Evolutionary conservation across 1,140 invertebrate genomes (phyloP), one percentile per base, ranked within the genome.

Genomic region (Heliconius himera): DNA sequence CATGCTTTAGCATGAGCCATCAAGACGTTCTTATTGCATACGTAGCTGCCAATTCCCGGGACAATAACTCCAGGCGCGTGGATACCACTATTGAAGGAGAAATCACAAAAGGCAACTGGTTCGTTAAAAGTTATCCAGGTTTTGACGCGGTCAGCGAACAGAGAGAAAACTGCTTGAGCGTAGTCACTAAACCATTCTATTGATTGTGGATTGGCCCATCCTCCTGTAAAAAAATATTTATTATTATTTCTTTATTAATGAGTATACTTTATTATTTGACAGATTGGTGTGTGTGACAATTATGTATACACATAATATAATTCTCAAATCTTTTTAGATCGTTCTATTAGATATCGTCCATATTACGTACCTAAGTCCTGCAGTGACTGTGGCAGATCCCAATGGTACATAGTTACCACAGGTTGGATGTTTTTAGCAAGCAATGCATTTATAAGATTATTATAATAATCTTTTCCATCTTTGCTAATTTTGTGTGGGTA

Each of bases 111-210:
- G 33, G 95, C 92, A 79, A 95, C 90, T 0, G 96, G 96, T 87
- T 97, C 96, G 84, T 97, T 97, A 54, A 97, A 94, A 0, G 97
- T 97, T 3, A 96, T 95, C 96, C 96, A 97, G 60, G 90, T 83
- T 74, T 95, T 95, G 0, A 96, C 95, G 33, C 95, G 92, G 88
- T 96, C 95, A 0, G 95, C 96, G 81, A 95, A 96, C 77, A 95
- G 8, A 60, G 54, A 60, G 54, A 60, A 60, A n/a, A 60, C 54
- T 60, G 54, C 54, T 9, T 2, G 20, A 2, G 54, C 8, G n/a
- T 60, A 60, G 8, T 60, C 54, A 60, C 54, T 60, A 60, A 60
- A 60, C 54, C 54, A 60, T 60, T 60, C 54, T 11, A 60, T 60
- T 60, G 54, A 60, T 60, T 60, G 54, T 60, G 54, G 54, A 60